Evolutionary conservation across 1,140 invertebrate genomes (phyloP), one percentile per base, ranked within the genome.

Genomic region (Psix sp.): DNA sequence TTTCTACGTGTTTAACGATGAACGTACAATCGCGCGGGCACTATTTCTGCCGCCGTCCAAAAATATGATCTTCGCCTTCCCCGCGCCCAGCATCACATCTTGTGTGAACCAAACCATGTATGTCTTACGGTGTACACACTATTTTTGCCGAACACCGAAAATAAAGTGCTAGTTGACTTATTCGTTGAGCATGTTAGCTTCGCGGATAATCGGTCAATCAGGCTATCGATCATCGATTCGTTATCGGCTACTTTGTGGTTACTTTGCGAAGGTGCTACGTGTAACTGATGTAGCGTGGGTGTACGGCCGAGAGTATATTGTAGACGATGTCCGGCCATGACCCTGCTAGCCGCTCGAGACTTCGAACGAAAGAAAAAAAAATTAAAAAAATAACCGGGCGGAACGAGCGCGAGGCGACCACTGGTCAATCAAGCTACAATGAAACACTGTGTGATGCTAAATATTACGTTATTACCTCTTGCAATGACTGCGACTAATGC

Each of bases 321-420:
- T 76, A 85, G 85, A 87, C 84, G 81, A 84, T 86, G 85, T 85
- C 84, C 86, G 84, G 84, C 86, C 86, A 67, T 87, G 85, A 87
- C 85, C 85, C 86, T 86, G 83, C 80, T 62, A 71, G 52, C 52
- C 75, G 76, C 62, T 70, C 59, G 80, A 80, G 80, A 67, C 80
- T 81, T 46, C 70, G 76, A 77, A 68, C 46, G 70, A 73, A 68
- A 68, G 62, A 77, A 71, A 77, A 77, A 79, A 59, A 51, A 67
- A 71, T 33, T 29, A 68, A 51, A 65, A 54, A 68, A 45, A 70
- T 38, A 26, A 57, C 56, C 52, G 49, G 59, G 45, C 31, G 54
- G 70, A 54, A 70, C 66, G 39, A 56, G 38, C 57, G 43, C 60
- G 65, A 60, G 60, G 56, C 67, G 65, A 77, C 57, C 76, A 68